A percentile compares a stretch with the other conserved stretches of the same genome.
Evolutionary conservation across 1,140 invertebrate genomes (phyloP).

Genomic region (Pseudomyrmex pallidus): DNA sequence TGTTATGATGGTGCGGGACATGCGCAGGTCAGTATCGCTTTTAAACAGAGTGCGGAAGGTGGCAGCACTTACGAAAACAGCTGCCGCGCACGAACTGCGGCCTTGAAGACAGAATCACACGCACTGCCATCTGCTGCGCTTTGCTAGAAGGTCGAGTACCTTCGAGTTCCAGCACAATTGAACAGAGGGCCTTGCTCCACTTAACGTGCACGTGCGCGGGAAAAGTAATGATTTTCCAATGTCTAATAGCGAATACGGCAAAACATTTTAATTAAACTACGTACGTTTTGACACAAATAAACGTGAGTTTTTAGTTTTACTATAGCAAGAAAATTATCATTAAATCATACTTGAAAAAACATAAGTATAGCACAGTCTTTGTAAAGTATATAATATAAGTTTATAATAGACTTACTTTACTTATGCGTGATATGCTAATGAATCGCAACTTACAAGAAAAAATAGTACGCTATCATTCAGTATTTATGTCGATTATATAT

Average conservation of each 20-base stretch:
- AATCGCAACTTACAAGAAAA: neutral
- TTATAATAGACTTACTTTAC: neutral
- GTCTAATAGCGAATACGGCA: neutral
- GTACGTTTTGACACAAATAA: neutral
- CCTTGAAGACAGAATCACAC: conserved; percentile 66
- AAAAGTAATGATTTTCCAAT: conserved; percentile 30
- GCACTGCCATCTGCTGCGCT: conserved; percentile 76
- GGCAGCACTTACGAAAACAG: conserved; percentile 75
- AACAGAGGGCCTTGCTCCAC: conserved; percentile 74
- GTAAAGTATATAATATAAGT: neutral
- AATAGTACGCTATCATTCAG: neutral
- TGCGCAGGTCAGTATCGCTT: conserved; percentile 81
- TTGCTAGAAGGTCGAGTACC: conserved; percentile 63
- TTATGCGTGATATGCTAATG: conserved; percentile 16
- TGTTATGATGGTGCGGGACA: conserved; percentile 77
- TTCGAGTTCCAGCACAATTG: conserved; percentile 73
- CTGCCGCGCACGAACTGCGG: conserved; percentile 25
- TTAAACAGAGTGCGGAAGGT: conserved; percentile 66
- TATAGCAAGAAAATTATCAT: neutral
- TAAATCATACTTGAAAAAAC: neutral
- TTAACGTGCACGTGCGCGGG: conserved; percentile 31
- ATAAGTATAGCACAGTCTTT: neutral
- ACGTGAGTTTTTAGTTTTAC: neutral
- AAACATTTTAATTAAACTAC: neutral
- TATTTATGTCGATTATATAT: neutral